These are phyloP conservation scores for Rhopalosiphum padi DNA, from an alignment of 1,140 invertebrate genomes.

Conservation along the genomic window DNA sequence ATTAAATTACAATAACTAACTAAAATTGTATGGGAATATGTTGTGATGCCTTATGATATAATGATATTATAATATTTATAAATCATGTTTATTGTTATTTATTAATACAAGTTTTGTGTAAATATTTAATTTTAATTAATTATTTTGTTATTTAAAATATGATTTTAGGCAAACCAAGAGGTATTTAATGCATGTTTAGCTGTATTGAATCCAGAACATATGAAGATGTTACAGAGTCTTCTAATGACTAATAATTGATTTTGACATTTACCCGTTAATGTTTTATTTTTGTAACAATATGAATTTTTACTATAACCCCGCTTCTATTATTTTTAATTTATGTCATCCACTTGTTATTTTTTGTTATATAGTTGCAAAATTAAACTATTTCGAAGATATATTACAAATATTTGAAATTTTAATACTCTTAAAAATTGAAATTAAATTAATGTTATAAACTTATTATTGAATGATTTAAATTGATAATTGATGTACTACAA, in stretches of 20 bases:
- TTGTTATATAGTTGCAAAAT: slow-evolving; percentile 49
- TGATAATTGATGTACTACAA: neutral
- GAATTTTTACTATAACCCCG: slow-evolving; percentile 30
- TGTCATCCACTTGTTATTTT: slow-evolving; percentile 34
- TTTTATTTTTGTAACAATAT: slow-evolving; percentile 37
- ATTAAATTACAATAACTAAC: no score
- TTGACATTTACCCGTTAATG: neutral
- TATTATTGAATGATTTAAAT: neutral
- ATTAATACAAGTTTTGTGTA: neutral
- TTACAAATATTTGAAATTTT: neutral
- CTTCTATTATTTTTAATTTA: slow-evolving; percentile 44
- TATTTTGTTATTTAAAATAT: neutral
- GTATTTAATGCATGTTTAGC: slow-evolving; percentile 41
- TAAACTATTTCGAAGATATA: neutral
- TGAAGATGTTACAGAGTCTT: slow-evolving; percentile 27
- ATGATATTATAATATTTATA: neutral
- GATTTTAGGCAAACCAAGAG: slow-evolving; percentile 41
- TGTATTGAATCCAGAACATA: slow-evolving; percentile 38
- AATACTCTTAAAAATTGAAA: neutral
- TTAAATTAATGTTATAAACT: neutral
- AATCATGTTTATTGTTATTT: neutral
- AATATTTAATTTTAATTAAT: neutral
- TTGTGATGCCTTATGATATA: neutral
- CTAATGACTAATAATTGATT: slow-evolving; percentile 32
- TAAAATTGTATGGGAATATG: neutral